Percentiles rank a stretch among this genome's conserved stretches.
phyloP scores from a whole-genome alignment of 2,888 invertebrate genomes.

The Acanthacorydalis orientalis region DNA sequence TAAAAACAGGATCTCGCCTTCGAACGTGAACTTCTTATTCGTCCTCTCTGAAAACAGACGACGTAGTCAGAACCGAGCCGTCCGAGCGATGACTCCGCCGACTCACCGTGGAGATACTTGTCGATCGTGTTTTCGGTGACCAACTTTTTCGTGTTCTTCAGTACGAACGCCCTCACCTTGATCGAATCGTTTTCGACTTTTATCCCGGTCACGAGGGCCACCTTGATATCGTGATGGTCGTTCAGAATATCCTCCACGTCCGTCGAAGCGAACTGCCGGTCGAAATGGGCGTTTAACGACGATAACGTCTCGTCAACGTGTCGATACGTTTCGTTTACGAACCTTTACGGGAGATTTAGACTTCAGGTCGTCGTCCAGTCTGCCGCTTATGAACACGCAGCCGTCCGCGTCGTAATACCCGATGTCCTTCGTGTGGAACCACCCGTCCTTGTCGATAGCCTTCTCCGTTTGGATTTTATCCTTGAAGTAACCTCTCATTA shows the following conservation, averaged over 20 bases:
- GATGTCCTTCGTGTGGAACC: constrained; percentile 2
- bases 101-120: neutral
- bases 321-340: no score
- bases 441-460: constrained; percentile 2
- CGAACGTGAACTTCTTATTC: neutral
- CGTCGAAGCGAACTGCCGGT: neutral
- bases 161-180: neutral
- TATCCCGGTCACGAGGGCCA: neutral
- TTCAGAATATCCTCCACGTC: neutral
- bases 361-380: neutral
- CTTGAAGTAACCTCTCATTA: constrained; percentile 2
- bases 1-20: neutral
- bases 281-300: no score
- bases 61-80: neutral
- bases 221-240: constrained; percentile 4
- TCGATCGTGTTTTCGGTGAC: neutral
- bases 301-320: no score
- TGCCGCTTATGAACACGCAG: neutral
- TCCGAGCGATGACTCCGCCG: neutral
- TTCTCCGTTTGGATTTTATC: neutral
- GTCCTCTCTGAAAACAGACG: neutral
- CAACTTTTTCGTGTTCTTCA: neutral
- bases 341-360: neutral
- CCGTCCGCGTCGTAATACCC: constrained; percentile 1
- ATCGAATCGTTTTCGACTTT: neutral